These are phyloP conservation scores for Malurus splendens DNA, from an alignment of 2,797 vertebrate genomes.

Conservation along the genomic window DNA sequence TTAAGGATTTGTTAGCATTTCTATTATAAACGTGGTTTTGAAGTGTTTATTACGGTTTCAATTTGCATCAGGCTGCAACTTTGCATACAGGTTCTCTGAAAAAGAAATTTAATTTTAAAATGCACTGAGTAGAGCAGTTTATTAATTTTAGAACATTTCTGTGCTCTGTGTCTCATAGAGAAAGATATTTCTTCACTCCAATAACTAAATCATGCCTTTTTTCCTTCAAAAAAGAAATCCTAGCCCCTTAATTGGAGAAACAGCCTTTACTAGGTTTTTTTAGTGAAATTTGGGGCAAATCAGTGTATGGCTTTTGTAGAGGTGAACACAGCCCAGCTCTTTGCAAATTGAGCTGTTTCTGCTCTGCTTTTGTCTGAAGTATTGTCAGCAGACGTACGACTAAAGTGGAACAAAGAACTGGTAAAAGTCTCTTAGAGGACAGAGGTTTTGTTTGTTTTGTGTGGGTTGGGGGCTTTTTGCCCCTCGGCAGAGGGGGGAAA, in stretches of 20 bases:
- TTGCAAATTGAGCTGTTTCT: not conserved
- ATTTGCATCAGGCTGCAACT: conserved; percentile 24
- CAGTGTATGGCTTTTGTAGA: not conserved
- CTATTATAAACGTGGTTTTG: conserved; percentile 14
- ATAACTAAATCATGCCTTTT: not conserved
- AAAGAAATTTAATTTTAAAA: conserved; percentile 32
- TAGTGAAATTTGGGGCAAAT: not conserved
- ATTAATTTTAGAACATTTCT: conserved; percentile 34
- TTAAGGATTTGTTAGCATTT: conserved; percentile 49
- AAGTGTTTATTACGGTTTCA: conserved; percentile 11
- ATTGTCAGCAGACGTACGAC: not conserved
- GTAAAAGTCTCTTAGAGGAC: not conserved
- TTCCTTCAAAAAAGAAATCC: not conserved
- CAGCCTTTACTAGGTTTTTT: not conserved
- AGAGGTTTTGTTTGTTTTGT: conserved; percentile 14
- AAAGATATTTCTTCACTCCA: not conserved
- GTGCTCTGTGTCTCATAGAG: not conserved
- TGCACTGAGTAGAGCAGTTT: not conserved
- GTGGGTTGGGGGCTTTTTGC: not conserved
- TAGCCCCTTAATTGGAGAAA: not conserved
- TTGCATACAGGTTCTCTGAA: not conserved
- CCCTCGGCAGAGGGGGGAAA: not conserved
- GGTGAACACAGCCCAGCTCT: not conserved
- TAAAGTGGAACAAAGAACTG: conserved; percentile 18
- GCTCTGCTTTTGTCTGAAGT: not conserved